These are phyloP conservation scores for Echinarachnius parma DNA, from an alignment of 53 echinoderm and acorn worm genomes.

Conservation along the genomic window DNA sequence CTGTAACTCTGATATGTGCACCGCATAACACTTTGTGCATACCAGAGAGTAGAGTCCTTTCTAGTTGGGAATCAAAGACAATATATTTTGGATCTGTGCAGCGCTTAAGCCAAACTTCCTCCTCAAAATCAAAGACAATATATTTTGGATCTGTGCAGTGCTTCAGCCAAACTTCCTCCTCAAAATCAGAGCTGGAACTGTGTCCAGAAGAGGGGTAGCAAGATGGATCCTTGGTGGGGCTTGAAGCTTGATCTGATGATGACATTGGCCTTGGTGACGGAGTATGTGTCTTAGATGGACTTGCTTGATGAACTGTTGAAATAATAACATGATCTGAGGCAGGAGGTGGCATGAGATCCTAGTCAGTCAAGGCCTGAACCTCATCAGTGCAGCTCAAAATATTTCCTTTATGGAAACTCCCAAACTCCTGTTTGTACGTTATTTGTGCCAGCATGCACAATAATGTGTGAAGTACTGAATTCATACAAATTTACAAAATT, in stretches of 20 bases:
- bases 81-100: slow-evolving; percentile 21
- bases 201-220: slow-evolving; percentile 13
- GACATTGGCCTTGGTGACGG: neutral
- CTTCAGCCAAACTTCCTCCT: slow-evolving; percentile 10
- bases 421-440: no score
- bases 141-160: slow-evolving; percentile 23
- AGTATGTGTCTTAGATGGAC: no score
- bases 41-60: slow-evolving; percentile 17
- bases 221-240: slow-evolving; percentile 3
- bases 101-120: slow-evolving; percentile 5
- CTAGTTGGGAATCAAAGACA: slow-evolving; percentile 11
- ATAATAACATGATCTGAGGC: no score
- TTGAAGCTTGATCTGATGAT: neutral
- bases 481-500: no score
- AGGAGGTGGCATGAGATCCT: no score
- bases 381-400: no score
- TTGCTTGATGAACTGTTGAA: no score
- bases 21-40: slow-evolving; percentile 29
- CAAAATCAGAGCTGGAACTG: slow-evolving; percentile 11
- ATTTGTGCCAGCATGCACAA: no score
- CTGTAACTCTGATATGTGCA: slow-evolving; percentile 25
- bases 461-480: no score
- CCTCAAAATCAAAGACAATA: slow-evolving; percentile 33
- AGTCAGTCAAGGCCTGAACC: no score
- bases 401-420: no score